phyloP scores from a whole-genome alignment of 2,888 invertebrate genomes.

The Siphlonurus alternatus region DNA sequence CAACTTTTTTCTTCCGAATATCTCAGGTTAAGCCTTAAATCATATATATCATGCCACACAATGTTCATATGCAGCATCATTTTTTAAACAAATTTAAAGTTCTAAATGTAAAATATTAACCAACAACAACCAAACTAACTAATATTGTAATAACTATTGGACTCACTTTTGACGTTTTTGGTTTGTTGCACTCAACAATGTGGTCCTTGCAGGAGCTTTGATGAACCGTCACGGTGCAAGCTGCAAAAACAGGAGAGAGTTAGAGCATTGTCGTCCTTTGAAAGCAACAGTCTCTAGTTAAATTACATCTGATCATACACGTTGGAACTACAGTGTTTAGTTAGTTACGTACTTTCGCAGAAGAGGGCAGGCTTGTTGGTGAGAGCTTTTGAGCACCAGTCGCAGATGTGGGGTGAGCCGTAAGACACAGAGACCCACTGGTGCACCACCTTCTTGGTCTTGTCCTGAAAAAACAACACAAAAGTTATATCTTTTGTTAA shows the following conservation, averaged over 20 bases:
- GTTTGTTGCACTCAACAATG: conserved; percentile 64
- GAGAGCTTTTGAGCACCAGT: conserved; percentile 61
- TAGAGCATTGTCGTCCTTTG: no score
- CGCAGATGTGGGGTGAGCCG: conserved; percentile 47
- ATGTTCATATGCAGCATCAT: no score
- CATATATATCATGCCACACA: no score
- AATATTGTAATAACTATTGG: no score
- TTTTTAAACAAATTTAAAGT: no score
- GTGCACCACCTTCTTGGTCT: conserved; percentile 55
- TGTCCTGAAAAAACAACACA: conserved; percentile 40
- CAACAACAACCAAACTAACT: no score
- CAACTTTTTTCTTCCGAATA: no score
- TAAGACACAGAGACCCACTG: conserved; percentile 55
- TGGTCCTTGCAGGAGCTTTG: conserved; percentile 79
- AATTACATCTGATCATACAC: no score
- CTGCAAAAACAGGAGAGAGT: conserved; percentile 39
- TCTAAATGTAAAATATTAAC: neutral
- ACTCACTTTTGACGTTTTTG: conserved; percentile 29
- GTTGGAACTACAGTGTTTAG: neutral
- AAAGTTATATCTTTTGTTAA: conserved; percentile 5
- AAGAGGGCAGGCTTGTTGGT: conserved; percentile 67
- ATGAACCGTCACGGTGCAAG: conserved; percentile 73
- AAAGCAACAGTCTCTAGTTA: no score
- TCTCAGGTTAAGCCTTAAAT: no score
- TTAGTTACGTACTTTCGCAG: conserved; percentile 54